Conservation (phyloP, 2,888 invertebrate genomes). For the Drepanosiphum platanoidis region DNA sequence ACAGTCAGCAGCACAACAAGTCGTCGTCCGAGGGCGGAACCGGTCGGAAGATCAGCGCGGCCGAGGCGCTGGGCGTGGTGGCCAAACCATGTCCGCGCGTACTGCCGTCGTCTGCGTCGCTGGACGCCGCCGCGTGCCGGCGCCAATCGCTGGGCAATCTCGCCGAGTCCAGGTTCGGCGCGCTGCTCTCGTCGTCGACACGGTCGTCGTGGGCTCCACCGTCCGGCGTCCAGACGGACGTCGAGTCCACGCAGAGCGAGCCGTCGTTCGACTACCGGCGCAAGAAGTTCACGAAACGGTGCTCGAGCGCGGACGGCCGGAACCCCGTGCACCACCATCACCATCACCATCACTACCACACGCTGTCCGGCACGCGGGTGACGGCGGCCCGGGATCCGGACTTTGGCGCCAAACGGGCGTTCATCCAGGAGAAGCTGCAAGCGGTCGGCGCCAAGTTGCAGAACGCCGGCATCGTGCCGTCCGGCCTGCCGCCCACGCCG, state of each 20-base stretch:
- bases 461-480: conserved; percentile 54
- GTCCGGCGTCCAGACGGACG: conserved; percentile 64
- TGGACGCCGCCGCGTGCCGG: conserved; percentile 64
- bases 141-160: conserved; percentile 65
- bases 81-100: conserved; percentile 65
- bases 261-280: conserved; percentile 63
- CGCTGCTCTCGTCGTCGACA: conserved; percentile 64
- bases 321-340: conserved; percentile 64
- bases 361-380: conserved; percentile 6
- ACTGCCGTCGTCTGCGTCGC: conserved; percentile 60
- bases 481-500: conserved; percentile 41
- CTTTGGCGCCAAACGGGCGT: conserved; percentile 57
- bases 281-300: conserved; percentile 64
- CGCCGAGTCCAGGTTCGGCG: conserved; percentile 65
- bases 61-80: conserved; percentile 65
- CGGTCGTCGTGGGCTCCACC: conserved; percentile 64
- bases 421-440: conserved; percentile 61
- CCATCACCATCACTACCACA: conserved; percentile 51
- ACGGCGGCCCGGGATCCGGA: conserved; percentile 49
- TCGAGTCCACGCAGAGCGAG: conserved; percentile 64
- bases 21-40: background rate
- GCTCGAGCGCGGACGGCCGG: conserved; percentile 65
- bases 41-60: conserved; percentile 64
- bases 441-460: conserved; percentile 46
- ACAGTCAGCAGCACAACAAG: conserved; percentile 6